Conservation (phyloP, 1,140 invertebrate genomes). For the Leguminivora glycinivorella region DNA sequence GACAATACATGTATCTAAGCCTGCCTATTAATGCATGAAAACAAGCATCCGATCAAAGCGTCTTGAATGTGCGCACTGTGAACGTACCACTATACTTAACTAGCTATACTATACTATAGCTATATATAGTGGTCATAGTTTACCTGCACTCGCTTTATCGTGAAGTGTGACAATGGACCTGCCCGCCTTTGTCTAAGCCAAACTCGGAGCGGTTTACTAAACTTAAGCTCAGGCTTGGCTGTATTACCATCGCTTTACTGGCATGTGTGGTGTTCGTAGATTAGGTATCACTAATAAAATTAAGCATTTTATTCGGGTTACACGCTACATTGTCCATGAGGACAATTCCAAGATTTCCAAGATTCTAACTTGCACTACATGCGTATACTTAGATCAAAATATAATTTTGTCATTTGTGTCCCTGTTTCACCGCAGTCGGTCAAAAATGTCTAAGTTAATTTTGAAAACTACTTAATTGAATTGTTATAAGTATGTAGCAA, state of each 20-base stretch:
- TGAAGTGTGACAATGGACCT: constrained; percentile 3
- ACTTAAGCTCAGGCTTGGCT: not conserved
- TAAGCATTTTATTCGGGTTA: too few relatives aligned
- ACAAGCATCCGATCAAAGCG: too few relatives aligned
- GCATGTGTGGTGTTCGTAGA: not conserved
- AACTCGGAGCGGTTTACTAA: constrained; percentile 2
- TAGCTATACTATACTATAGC: not conserved
- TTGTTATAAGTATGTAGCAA: too few relatives aligned
- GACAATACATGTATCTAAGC: too few relatives aligned
- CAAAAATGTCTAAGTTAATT: too few relatives aligned
- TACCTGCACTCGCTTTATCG: constrained; percentile 8
- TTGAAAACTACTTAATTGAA: too few relatives aligned
- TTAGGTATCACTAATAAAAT: not conserved
- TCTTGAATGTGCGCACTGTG: not conserved
- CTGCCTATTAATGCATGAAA: too few relatives aligned
- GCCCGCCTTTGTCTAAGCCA: not conserved
- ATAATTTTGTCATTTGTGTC: too few relatives aligned
- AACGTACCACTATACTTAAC: not conserved
- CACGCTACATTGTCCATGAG: too few relatives aligned
- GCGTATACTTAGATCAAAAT: too few relatives aligned
- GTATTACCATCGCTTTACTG: not conserved
- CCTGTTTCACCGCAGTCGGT: too few relatives aligned
- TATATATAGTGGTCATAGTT: not conserved
- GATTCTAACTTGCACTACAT: too few relatives aligned
- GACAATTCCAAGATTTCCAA: not conserved